These are phyloP conservation scores for Tachystola acroxantha DNA, from an alignment of 2,888 invertebrate species.

Conservation along the genomic window DNA sequence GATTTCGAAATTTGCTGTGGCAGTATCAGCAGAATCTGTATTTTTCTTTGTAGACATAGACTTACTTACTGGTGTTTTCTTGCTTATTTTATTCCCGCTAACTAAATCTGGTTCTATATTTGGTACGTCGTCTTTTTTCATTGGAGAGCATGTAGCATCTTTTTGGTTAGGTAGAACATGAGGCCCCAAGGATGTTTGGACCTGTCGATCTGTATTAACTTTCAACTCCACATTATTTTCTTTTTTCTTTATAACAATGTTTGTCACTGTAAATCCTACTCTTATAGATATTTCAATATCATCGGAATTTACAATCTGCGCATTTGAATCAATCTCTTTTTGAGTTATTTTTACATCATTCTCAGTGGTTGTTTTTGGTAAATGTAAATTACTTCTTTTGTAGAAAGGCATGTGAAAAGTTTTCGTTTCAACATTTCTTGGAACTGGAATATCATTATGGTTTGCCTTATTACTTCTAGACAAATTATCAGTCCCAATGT, in stretches of 20 bases:
- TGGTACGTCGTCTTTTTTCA: constrained; percentile 17
- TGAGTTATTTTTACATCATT: constrained; percentile 18
- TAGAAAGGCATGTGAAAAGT: constrained; percentile 39
- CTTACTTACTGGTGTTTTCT: constrained; percentile 19
- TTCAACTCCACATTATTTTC: constrained; percentile 52
- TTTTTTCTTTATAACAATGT: constrained; percentile 56
- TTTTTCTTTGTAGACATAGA: constrained; percentile 46
- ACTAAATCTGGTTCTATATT: constrained; percentile 18
- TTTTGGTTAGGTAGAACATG: constrained; percentile 19
- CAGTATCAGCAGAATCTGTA: constrained; percentile 63
- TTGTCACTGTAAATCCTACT: constrained; percentile 54
- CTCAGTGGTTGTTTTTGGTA: constrained; percentile 8
- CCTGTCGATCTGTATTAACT: constrained; percentile 48
- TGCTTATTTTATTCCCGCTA: constrained; percentile 9
- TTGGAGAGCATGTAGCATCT: constrained; percentile 9
- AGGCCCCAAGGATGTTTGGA: constrained; percentile 47
- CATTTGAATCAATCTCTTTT: constrained; percentile 21
- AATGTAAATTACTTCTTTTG: constrained; percentile 39
- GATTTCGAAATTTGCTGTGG: constrained; percentile 50
- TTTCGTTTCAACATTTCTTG: constrained; percentile 5
- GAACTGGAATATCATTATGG: constrained; percentile 2
- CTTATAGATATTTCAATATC: constrained; percentile 63
- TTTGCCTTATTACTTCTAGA: constrained; percentile 7
- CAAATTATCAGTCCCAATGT: neutral
- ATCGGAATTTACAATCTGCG: constrained; percentile 28